These are phyloP conservation scores for Cantharis rustica DNA, from an alignment of 2,888 invertebrate species.

Conservation along the genomic window DNA sequence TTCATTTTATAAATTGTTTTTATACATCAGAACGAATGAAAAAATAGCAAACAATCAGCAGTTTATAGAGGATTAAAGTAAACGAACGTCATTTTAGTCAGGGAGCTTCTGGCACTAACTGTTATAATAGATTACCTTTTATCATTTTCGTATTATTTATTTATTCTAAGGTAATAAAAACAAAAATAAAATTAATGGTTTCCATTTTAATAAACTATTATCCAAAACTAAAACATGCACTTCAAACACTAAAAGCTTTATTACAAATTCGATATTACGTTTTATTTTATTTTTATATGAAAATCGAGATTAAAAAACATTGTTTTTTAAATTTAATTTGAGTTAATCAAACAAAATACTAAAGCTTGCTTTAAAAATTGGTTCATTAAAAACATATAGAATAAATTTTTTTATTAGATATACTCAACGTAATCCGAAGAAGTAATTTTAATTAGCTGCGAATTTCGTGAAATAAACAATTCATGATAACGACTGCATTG, in stretches of 20 bases:
- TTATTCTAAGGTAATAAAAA: background rate
- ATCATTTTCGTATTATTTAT: background rate
- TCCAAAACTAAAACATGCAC: too few relatives aligned
- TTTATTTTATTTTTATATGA: background rate
- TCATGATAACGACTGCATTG: constrained; percentile 1
- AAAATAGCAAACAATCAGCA: too few relatives aligned
- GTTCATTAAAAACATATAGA: background rate
- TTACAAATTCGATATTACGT: background rate
- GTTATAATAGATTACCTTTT: too few relatives aligned
- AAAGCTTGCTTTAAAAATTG: background rate
- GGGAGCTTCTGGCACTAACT: too few relatives aligned
- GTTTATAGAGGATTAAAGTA: too few relatives aligned
- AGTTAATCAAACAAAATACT: background rate
- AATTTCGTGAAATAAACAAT: background rate
- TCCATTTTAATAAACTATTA: background rate
- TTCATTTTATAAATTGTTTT: too few relatives aligned
- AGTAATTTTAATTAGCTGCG: background rate
- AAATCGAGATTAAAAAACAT: background rate
- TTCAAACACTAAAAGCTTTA: background rate
- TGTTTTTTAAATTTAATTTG: too few relatives aligned
- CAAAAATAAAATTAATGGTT: background rate
- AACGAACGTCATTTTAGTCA: too few relatives aligned
- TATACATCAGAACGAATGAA: too few relatives aligned
- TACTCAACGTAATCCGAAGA: background rate
- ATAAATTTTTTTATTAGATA: background rate